Evolutionary conservation across 2,888 invertebrate genomes (phyloP), one percentile per base, ranked within the genome.

Genomic region (Pterostichus niger): DNA sequence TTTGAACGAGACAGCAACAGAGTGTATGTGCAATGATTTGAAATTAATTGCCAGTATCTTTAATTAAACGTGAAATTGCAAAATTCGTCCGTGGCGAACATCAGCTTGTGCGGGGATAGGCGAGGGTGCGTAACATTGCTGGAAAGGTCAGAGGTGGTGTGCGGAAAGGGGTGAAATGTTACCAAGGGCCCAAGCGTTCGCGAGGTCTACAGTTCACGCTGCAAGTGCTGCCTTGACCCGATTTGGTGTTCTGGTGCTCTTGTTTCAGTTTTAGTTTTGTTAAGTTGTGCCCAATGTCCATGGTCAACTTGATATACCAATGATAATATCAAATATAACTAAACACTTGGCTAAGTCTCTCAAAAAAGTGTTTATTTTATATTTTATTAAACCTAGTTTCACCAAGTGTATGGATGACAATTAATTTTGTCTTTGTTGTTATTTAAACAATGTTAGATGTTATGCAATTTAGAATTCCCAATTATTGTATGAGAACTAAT

Each of bases 41-140:
- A 78, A 59, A 78, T 78, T 59, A 59, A 78, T 61, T 59, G 44
- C 56, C n/a, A 44, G 78, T 61, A 78, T 78, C 61, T 78, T 78
- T 78, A 78, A 78, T 78, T 78, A 78, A 78, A 78, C 61, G 78
- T 78, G 46, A 78, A 78, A 78, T 78, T 78, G 56, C 78, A 52
- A 75, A 75, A 75, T 75, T 75, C 52, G 75, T 75, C 15, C 31
- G 75, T 49, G 31, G 75, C n/a, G 64, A 33, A 64, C 17, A 56
- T 56, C 56, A 17, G 15, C 56, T 13, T 13, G 56, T 7, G 44
- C 17, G 44, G 40, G 68, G 13, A 17, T 44, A 31, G 56, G 56
- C 11, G 44, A 17, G 44, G 40, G 68, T 35, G 44, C 44, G 40
- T 44, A 13, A 40, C 44, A 40, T 15, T 71, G 40, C 10, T 17